phyloP scores from a whole-genome alignment of 2,113 vertebrate species.

The Salvator merianae region DNA sequence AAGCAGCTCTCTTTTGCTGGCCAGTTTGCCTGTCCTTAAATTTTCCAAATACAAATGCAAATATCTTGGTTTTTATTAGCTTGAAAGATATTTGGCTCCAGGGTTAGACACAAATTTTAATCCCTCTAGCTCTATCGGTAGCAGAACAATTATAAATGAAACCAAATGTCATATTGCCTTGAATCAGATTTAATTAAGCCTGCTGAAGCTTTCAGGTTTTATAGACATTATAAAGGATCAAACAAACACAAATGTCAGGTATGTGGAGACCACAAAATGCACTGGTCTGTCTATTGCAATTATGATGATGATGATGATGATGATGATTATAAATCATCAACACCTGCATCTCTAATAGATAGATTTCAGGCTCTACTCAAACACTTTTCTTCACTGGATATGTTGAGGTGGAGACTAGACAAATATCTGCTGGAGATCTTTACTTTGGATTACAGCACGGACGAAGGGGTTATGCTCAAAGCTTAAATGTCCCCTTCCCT shows the following conservation, averaged over 20 bases:
- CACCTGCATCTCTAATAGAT: not conserved
- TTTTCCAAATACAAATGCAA: conserved; percentile 26
- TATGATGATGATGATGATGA: too few relatives aligned
- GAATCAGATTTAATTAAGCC: conserved; percentile 39
- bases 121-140: conserved; percentile 17
- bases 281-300: conserved; percentile 3
- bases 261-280: conserved; percentile 28
- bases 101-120: conserved; percentile 34
- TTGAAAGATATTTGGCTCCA: conserved; percentile 15
- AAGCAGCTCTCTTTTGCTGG: not conserved
- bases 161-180: conserved; percentile 31
- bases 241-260: conserved; percentile 18
- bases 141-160: conserved; percentile 51
- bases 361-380: too few relatives aligned
- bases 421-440: too few relatives aligned
- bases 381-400: too few relatives aligned
- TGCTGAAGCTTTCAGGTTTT: conserved; percentile 33
- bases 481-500: too few relatives aligned
- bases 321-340: conserved; percentile 23
- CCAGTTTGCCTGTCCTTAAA: not conserved
- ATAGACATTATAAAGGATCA: conserved; percentile 43
- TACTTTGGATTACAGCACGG: too few relatives aligned
- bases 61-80: conserved; percentile 13
- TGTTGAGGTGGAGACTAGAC: too few relatives aligned
- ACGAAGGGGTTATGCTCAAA: too few relatives aligned